These are phyloP conservation scores for Sapayoa aenigma DNA, from an alignment of 2,113 vertebrate genomes.

Conservation along the genomic window DNA sequence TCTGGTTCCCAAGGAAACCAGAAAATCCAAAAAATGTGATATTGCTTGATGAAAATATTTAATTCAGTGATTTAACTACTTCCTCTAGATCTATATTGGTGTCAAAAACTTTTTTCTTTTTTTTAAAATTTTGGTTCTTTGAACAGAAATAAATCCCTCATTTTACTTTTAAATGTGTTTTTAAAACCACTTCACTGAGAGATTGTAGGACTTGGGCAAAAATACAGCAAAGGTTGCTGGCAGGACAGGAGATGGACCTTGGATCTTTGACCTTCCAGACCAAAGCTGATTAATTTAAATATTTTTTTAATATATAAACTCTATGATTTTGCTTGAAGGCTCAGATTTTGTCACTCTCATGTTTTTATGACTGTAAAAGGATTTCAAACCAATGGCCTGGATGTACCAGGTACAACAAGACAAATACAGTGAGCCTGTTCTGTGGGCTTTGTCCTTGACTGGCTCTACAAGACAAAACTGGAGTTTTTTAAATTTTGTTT, in stretches of 20 bases:
- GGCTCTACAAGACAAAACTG: background rate
- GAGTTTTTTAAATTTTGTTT: background rate
- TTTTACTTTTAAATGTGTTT: background rate
- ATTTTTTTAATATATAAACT: background rate
- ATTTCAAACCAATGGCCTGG: background rate
- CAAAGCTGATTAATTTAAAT: background rate
- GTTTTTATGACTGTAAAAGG: background rate
- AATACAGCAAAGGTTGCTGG: background rate
- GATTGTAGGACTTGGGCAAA: background rate
- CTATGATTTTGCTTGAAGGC: background rate
- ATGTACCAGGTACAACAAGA: background rate
- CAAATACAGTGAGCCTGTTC: background rate
- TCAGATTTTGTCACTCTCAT: background rate
- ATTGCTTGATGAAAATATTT: background rate
- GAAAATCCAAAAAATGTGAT: background rate
- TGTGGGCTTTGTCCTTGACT: background rate
- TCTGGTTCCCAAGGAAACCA: background rate
- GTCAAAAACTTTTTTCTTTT: background rate
- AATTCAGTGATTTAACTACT: background rate
- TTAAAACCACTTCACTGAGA: background rate
- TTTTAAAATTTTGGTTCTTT: background rate
- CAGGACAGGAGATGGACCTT: background rate
- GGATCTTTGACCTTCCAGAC: background rate
- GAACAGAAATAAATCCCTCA: accelerated
- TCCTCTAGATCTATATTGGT: background rate